Evolutionary conservation across 2,888 invertebrate species (phyloP).

Genomic region (Pyrgus malvae): DNA sequence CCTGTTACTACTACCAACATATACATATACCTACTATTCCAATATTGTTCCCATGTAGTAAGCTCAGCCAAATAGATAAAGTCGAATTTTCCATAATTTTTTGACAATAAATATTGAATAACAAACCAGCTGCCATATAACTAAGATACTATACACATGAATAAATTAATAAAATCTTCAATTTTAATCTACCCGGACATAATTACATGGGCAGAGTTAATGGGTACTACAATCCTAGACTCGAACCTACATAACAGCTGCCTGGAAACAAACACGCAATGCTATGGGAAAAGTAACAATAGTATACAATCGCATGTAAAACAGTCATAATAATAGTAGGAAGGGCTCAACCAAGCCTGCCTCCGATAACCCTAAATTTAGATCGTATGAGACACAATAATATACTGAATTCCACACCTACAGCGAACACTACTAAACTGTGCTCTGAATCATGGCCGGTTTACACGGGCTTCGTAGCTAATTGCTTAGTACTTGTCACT

Average conservation of each 20-base stretch:
- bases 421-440: conserved; percentile 36
- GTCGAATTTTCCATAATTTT: conserved; percentile 31
- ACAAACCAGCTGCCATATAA: conserved; percentile 65
- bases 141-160: conserved; percentile 6
- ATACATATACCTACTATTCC: conserved; percentile 55
- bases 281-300: conserved; percentile 37
- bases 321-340: conserved; percentile 25
- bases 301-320: conserved; percentile 21
- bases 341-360: conserved; percentile 40
- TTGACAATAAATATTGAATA: conserved; percentile 48
- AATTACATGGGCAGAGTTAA: conserved; percentile 25
- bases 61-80: conserved; percentile 68
- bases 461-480: no score
- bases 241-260: conserved; percentile 66
- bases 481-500: no score
- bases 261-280: conserved; percentile 62
- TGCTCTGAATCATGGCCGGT: conserved; percentile 37
- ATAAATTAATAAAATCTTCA: conserved; percentile 17
- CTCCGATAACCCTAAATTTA: conserved; percentile 38
- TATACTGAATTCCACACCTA: conserved; percentile 30
- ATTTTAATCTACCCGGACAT: background rate
- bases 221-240: conserved; percentile 50
- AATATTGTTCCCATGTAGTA: conserved; percentile 78
- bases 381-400: conserved; percentile 41
- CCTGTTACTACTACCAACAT: conserved; percentile 48